These are phyloP conservation scores for Sycophila texana DNA, from an alignment of 2,888 invertebrate genomes.

Conservation along the genomic window DNA sequence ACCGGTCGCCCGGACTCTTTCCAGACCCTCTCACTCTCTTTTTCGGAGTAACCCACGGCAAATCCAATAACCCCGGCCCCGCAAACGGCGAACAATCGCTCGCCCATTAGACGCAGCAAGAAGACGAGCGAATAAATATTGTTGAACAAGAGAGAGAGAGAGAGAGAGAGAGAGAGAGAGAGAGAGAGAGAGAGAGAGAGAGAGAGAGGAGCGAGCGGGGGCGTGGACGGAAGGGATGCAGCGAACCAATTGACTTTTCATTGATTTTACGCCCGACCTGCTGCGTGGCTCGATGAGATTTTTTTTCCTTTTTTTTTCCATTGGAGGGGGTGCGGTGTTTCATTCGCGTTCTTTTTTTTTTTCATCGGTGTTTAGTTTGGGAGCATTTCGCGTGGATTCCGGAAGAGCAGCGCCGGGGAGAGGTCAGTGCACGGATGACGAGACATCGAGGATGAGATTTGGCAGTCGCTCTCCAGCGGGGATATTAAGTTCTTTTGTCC, in stretches of 20 bases:
- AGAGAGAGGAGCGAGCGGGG: neutral
- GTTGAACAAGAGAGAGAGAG: conserved; percentile 56
- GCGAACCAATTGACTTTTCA: conserved; percentile 56
- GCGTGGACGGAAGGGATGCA: conserved; percentile 20
- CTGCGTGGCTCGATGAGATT: conserved; percentile 36
- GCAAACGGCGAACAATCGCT: conserved; percentile 60
- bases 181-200: conserved; percentile 27
- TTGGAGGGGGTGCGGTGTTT: neutral
- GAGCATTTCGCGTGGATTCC: neutral
- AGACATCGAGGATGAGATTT: conserved; percentile 23
- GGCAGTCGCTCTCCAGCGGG: neutral
- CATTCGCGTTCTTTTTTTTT: neutral
- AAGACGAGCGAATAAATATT: conserved; percentile 61
- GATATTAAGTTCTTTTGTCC: conserved; percentile 33
- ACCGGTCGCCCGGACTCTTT: conserved; percentile 62
- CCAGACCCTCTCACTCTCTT: conserved; percentile 43
- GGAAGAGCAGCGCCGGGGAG: no score
- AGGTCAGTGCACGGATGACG: conserved; percentile 5
- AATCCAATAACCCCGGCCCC: conserved; percentile 66
- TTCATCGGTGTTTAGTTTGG: neutral
- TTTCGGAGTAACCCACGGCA: conserved; percentile 64
- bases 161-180: conserved; percentile 18
- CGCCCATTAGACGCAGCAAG: conserved; percentile 56
- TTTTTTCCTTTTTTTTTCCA: conserved; percentile 21
- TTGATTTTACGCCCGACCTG: conserved; percentile 56